phyloP scores from a whole-genome alignment of 1,140 invertebrate species.

The Dinoponera quadriceps region DNA sequence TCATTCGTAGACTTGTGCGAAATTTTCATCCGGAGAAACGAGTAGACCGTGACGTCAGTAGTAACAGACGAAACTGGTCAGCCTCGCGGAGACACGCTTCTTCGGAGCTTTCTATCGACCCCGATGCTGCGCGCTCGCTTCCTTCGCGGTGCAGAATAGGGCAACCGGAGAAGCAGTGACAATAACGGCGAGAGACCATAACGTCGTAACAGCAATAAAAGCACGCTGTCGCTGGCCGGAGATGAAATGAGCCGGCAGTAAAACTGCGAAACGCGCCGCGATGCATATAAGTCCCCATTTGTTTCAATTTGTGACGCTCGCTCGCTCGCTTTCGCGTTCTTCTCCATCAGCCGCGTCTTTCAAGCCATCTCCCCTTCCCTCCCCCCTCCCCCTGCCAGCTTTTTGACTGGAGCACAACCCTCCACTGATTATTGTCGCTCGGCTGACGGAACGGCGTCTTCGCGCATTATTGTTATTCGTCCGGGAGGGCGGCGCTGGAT shows the following conservation, averaged over 20 bases:
- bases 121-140: slow-evolving; percentile 10
- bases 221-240: slow-evolving; percentile 66
- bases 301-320: slow-evolving; percentile 81
- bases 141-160: slow-evolving; percentile 1
- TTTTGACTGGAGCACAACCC: slow-evolving; percentile 55
- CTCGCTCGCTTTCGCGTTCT: slow-evolving; percentile 51
- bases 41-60: neutral
- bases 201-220: slow-evolving; percentile 81
- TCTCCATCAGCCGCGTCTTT: slow-evolving; percentile 51
- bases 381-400: neutral
- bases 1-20: neutral
- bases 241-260: slow-evolving; percentile 83
- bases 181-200: slow-evolving; percentile 80
- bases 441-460: slow-evolving; percentile 18
- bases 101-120: slow-evolving; percentile 9
- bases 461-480: slow-evolving; percentile 34
- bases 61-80: slow-evolving; percentile 43
- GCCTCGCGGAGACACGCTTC: slow-evolving; percentile 4
- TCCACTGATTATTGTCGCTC: slow-evolving; percentile 65
- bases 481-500: slow-evolving; percentile 12
- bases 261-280: slow-evolving; percentile 78
- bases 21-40: slow-evolving; percentile 29
- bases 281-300: slow-evolving; percentile 83
- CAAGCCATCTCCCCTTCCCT: neutral
- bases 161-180: slow-evolving; percentile 68